Conservation (phyloP, 2,888 invertebrate species). For the Rhabditoides inermis region DNA sequence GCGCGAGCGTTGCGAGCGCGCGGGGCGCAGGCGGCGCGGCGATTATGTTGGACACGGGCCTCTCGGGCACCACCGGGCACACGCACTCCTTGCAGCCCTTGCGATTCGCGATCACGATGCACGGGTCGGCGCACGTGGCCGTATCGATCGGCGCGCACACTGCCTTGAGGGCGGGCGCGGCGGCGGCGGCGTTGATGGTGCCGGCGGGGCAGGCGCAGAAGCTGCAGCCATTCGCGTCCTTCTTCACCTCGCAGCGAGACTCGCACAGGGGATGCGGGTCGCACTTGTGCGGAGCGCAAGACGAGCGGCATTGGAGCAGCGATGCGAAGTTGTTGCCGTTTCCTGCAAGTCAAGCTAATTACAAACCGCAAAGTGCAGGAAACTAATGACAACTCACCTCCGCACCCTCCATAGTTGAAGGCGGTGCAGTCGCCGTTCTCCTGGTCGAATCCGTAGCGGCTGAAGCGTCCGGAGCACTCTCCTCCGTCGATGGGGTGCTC, state of each 20-base stretch:
- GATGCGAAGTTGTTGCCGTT: conserved; percentile 40
- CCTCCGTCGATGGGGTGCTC: conserved; percentile 50
- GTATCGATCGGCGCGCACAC: conserved; percentile 42
- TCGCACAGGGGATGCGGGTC: conserved; percentile 40
- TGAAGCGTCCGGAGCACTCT: conserved; percentile 37
- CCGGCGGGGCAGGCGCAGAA: conserved; percentile 48
- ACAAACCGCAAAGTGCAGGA: background rate
- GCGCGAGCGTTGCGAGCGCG: conserved; percentile 3
- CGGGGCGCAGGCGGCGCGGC: conserved; percentile 5
- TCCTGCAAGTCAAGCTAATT: background rate
- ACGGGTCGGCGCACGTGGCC: conserved; percentile 45
- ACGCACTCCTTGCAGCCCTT: conserved; percentile 46
- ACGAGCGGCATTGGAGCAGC: conserved; percentile 22
- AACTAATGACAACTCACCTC: conserved; percentile 21
- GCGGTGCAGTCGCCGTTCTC: conserved; percentile 27
- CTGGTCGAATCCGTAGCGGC: conserved; percentile 52
- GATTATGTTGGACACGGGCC: too few relatives aligned
- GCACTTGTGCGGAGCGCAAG: conserved; percentile 22
- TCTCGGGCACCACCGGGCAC: conserved; percentile 31
- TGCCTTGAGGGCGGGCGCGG: conserved; percentile 1
- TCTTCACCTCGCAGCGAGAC: background rate
- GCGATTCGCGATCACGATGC: conserved; percentile 48
- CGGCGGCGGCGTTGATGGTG: conserved; percentile 17
- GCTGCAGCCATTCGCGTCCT: conserved; percentile 35
- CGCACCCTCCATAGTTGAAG: conserved; percentile 43